These are phyloP conservation scores for Syndactyla subalaris DNA, from an alignment of 2,797 vertebrate genomes.

Conservation along the genomic window DNA sequence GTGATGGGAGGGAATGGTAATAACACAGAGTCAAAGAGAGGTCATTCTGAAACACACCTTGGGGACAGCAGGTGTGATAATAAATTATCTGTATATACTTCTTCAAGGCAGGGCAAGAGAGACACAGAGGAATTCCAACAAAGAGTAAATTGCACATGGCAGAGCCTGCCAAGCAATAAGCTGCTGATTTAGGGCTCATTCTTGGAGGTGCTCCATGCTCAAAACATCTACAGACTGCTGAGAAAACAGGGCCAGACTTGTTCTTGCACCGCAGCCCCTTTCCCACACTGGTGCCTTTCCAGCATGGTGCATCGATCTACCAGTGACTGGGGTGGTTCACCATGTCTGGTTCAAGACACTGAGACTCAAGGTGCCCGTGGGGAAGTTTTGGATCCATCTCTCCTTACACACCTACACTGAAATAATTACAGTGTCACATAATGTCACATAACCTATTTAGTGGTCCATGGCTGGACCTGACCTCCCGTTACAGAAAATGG, in stretches of 20 bases:
- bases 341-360: neutral
- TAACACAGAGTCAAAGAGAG: neutral
- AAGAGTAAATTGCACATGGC: neutral
- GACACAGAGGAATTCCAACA: neutral
- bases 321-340: no score
- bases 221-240: neutral
- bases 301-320: neutral
- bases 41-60: constrained; percentile 31
- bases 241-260: neutral
- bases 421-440: neutral
- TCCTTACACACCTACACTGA: neutral
- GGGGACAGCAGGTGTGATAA: constrained; percentile 22
- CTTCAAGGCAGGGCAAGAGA: neutral
- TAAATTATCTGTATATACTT: constrained; percentile 13
- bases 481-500: neutral
- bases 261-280: neutral
- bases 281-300: neutral
- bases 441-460: neutral
- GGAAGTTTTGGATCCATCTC: neutral
- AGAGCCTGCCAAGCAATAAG: constrained; percentile 5
- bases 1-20: constrained; percentile 6
- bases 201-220: neutral
- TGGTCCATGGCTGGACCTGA: neutral
- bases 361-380: neutral
- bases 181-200: constrained; percentile 8